These are phyloP conservation scores for Metaphire vulgaris DNA, from an alignment of 1,140 invertebrate genomes.

Conservation along the genomic window DNA sequence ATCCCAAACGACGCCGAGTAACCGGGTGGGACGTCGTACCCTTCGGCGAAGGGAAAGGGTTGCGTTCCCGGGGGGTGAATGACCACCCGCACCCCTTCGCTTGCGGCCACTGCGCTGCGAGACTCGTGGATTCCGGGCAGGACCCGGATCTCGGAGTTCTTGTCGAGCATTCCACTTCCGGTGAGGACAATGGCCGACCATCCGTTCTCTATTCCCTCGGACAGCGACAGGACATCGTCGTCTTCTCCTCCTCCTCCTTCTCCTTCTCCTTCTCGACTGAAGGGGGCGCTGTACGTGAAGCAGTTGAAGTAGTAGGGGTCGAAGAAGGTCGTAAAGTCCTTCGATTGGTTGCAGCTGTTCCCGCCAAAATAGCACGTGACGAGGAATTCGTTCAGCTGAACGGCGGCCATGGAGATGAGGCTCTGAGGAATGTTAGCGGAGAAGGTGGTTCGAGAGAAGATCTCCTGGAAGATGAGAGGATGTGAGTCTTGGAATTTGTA, in stretches of 20 bases:
- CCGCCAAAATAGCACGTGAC: constrained; percentile 24
- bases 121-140: constrained; percentile 28
- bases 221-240: constrained; percentile 3
- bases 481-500: constrained; percentile 25
- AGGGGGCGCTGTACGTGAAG: constrained; percentile 26
- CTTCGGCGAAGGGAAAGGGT: constrained; percentile 50
- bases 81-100: constrained; percentile 44
- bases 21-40: constrained; percentile 48
- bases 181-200: constrained; percentile 26
- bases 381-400: constrained; percentile 23
- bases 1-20: constrained; percentile 35
- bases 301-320: constrained; percentile 30
- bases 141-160: constrained; percentile 18
- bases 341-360: constrained; percentile 17
- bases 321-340: constrained; percentile 19
- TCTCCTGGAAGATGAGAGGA: constrained; percentile 22
- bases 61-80: constrained; percentile 43
- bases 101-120: constrained; percentile 20
- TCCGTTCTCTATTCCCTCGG: constrained; percentile 28
- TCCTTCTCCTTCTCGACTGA: neutral
- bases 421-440: constrained; percentile 10
- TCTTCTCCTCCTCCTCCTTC: neutral
- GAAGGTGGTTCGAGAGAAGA: constrained; percentile 25
- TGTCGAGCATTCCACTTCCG: constrained; percentile 24
- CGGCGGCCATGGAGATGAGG: constrained; percentile 17